Conservation (phyloP, 2,113 vertebrate genomes). For the Clinocottus analis region DNA sequence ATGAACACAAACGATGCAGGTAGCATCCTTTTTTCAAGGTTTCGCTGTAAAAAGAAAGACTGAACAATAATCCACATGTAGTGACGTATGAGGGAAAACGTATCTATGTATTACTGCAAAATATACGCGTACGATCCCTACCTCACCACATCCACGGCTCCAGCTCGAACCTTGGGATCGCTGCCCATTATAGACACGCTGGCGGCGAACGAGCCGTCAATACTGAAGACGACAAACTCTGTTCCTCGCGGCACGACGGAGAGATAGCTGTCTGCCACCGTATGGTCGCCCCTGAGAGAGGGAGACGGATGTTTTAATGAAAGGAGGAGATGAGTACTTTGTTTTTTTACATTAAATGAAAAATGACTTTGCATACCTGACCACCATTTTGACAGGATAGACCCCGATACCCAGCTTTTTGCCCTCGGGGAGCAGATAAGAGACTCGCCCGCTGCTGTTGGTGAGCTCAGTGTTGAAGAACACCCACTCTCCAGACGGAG, state of each 20-base stretch:
- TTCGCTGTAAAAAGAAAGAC: not conserved
- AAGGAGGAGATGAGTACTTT: not conserved
- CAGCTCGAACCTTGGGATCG: constrained; percentile 96
- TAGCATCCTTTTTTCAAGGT: not conserved
- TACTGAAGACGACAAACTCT: constrained; percentile 98
- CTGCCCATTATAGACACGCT: constrained; percentile 99
- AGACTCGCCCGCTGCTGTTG: constrained; percentile 94
- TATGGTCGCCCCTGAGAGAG: constrained; percentile 92
- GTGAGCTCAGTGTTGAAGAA: constrained; percentile 94
- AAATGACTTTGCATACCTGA: constrained; percentile 83
- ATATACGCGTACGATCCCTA: constrained; percentile 63
- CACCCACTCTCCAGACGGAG: constrained; percentile 95
- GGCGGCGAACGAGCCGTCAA: constrained; percentile 97
- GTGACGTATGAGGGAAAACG: no score
- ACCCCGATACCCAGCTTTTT: constrained; percentile 91
- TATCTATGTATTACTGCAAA: not conserved
- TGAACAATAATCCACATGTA: no score
- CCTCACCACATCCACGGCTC: constrained; percentile 98
- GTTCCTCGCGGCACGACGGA: constrained; percentile 91
- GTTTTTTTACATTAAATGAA: not conserved
- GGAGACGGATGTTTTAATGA: not conserved
- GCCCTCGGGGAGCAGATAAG: constrained; percentile 89
- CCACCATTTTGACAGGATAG: constrained; percentile 98
- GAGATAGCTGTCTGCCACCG: constrained; percentile 94
- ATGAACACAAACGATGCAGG: not conserved